Conservation (phyloP, 2,888 invertebrate genomes). For the Lacanobia wlatinum region DNA sequence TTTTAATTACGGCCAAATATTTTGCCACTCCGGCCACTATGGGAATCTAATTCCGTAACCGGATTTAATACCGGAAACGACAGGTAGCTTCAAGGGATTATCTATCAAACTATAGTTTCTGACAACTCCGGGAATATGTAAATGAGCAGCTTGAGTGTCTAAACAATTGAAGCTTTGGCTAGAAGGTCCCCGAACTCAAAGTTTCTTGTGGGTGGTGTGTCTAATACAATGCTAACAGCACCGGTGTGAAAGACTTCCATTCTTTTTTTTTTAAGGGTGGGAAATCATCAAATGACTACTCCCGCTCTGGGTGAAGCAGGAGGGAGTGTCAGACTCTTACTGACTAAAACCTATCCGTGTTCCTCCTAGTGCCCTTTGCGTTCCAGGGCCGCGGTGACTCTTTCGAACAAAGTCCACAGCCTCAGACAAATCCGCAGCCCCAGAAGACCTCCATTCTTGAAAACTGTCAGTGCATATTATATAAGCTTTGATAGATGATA, state of each 20-base stretch:
- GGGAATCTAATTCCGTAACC: not conserved
- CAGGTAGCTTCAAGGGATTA: not conserved
- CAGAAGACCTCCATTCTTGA: not conserved
- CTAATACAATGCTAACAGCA: not conserved
- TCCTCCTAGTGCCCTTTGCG: too few species aligned
- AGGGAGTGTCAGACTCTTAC: too few species aligned
- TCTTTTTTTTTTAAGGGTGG: too few species aligned
- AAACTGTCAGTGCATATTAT: too few species aligned
- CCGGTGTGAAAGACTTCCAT: not conserved
- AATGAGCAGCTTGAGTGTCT: not conserved
- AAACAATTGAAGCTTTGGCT: constrained; percentile 2
- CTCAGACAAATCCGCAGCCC: too few species aligned
- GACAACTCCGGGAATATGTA: not conserved
- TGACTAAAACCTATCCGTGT: too few species aligned
- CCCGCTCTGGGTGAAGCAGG: too few species aligned
- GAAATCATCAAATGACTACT: too few species aligned
- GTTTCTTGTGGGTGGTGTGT: constrained; percentile 5
- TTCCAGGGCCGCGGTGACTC: too few species aligned
- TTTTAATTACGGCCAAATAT: not conserved
- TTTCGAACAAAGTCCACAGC: too few species aligned
- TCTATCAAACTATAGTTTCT: constrained; percentile 6
- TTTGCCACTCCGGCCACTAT: not conserved
- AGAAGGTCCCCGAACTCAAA: constrained; percentile 23
- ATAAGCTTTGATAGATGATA: too few species aligned
- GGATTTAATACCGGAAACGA: not conserved